Evolutionary conservation across 2,888 invertebrate species (phyloP), one percentile per base, ranked within the genome.

Genomic region (Eurois occulta): DNA sequence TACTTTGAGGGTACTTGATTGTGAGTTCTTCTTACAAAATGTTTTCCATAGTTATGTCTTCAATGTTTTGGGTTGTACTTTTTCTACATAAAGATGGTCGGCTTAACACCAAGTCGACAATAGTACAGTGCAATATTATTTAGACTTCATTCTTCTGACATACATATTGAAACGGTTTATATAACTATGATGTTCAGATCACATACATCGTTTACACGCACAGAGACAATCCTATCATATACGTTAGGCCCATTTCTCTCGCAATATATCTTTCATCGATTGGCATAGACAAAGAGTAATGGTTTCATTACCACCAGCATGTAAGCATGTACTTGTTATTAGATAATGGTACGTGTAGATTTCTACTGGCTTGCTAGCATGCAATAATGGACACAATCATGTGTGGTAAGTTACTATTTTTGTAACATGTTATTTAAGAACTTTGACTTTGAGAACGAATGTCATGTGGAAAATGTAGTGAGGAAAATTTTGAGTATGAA

Each of bases 201-300:
- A n/a, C 0, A 43, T 16, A 62, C 46, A 64, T 3, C 7, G 1
- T 46, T 46, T 35, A 48, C 46, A 24, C 35, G 43, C 10, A n/a
- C 16, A 35, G 13, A n/a, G 38, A 46, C 71, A 73, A n/a, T 8
- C 60, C n/a, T 24, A 62, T 60, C 46, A 35, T 28, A 6, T 3
- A n/a, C n/a, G 1, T 43, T n/a, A 52, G 38, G 32, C 66, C n/a
- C 52, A 60, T 65, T 60, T 80, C 68, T 71, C 75, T 73, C 43
- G 48, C 72, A 62, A 73, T 77, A 69, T 79, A 75, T 81, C 71
- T 81, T 65, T 65, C 65, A 81, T 86, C 72, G 62, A 78, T 80
- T 71, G 65, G 28, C 73, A 80, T 69, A 84, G 81, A 82, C 77
- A 79, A 72, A 84, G 79, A 75, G 60, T 77, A 75, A 78, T 85